A percentile compares a stretch with the other conserved stretches of the same genome.
These are phyloP conservation scores for Lophura swinhoii DNA, from an alignment of 2,797 vertebrate species.

Conservation along the genomic window DNA sequence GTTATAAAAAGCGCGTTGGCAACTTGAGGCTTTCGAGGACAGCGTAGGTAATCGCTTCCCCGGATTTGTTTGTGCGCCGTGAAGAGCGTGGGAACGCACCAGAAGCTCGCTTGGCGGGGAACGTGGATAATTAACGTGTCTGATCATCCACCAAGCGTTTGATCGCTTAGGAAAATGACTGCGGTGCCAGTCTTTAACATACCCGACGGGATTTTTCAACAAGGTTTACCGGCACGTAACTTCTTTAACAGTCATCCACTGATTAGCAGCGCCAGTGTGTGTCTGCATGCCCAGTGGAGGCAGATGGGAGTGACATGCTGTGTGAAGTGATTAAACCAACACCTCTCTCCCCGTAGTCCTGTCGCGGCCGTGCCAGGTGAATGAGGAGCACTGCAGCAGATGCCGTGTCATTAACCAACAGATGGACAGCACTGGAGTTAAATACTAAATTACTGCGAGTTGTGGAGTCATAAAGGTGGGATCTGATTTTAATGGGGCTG, in stretches of 20 bases:
- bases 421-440: not conserved
- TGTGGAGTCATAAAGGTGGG: not conserved
- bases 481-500: not conserved
- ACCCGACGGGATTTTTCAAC: constrained; percentile 30
- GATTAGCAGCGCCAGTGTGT: not conserved
- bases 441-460: not conserved
- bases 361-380: not conserved
- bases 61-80: not conserved
- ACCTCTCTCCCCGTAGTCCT: not conserved
- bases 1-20: not conserved
- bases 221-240: not conserved
- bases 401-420: constrained; percentile 45
- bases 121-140: constrained; percentile 20
- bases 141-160: constrained; percentile 4
- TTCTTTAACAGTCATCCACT: not conserved
- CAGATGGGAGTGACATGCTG: not conserved
- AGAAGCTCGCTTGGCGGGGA: constrained; percentile 25
- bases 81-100: not conserved
- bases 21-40: not conserved
- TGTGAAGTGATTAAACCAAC: constrained; percentile 30
- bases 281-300: not conserved
- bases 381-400: not conserved
- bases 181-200: not conserved
- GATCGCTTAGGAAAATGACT: not conserved
- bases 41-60: not conserved